Conservation (phyloP, 2,888 invertebrate genomes). For the Cheilosia urbana region DNA sequence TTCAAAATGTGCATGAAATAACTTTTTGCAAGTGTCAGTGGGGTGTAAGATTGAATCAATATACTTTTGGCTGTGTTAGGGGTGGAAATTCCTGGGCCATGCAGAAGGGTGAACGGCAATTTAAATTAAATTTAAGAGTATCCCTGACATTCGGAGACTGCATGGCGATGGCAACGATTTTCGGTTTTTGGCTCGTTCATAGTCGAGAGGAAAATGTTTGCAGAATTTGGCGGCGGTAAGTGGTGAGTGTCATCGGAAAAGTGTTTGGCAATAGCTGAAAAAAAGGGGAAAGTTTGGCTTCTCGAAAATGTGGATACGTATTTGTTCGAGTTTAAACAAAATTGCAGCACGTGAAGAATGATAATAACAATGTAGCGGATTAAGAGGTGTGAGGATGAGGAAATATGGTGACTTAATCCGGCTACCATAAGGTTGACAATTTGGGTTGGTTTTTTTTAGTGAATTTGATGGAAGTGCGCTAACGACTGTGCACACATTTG, state of each 20-base stretch:
- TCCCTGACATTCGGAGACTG: conserved; percentile 74
- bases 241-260: conserved; percentile 38
- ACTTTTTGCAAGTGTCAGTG: conserved; percentile 20
- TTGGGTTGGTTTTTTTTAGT: neutral
- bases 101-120: neutral
- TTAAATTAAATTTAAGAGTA: conserved; percentile 60
- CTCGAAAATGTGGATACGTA: conserved; percentile 4
- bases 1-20: conserved; percentile 34
- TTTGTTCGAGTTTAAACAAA: neutral
- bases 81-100: conserved; percentile 23
- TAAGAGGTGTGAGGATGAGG: neutral
- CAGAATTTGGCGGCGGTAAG: conserved; percentile 30
- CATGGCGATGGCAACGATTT: conserved; percentile 64
- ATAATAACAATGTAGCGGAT: neutral
- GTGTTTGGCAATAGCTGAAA: conserved; percentile 31
- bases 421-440: too few relatives aligned
- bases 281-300: conserved; percentile 2
- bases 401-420: neutral
- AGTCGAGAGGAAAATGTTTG: neutral
- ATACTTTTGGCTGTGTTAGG: conserved; percentile 26
- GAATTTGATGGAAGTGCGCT: neutral
- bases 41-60: conserved; percentile 30
- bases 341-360: conserved; percentile 6
- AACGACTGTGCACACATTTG: neutral
- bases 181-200: conserved; percentile 41